These are phyloP conservation scores for Pyralis farinalis DNA, from an alignment of 2,888 invertebrate genomes.

Conservation along the genomic window DNA sequence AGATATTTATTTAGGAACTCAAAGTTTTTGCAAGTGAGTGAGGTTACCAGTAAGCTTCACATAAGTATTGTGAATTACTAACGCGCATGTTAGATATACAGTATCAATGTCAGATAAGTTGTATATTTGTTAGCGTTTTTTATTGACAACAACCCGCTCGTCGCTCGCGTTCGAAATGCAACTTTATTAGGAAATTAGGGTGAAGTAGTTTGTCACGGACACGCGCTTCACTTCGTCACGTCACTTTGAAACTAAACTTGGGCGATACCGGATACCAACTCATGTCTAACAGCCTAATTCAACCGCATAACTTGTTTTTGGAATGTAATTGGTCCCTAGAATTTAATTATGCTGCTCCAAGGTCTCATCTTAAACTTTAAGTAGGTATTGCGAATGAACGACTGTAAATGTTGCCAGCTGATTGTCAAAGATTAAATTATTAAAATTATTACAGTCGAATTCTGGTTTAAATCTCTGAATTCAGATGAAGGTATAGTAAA, in stretches of 20 bases:
- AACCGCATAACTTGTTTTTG: constrained; percentile 2
- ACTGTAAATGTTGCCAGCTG: too few species aligned
- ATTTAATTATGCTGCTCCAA: not conserved
- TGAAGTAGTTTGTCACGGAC: constrained; percentile 20
- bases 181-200: constrained; percentile 16
- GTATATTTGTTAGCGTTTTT: too few species aligned
- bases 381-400: constrained; percentile 12
- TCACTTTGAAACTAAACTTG: constrained; percentile 14
- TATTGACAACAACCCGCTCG: not conserved
- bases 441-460: too few species aligned
- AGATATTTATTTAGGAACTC: too few species aligned
- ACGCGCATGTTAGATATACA: too few species aligned
- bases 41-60: too few species aligned
- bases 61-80: too few species aligned
- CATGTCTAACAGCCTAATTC: constrained; percentile 1
- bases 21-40: too few species aligned
- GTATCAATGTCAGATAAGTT: too few species aligned
- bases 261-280: constrained; percentile 2
- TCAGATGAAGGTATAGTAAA: too few species aligned
- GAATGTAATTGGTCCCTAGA: not conserved
- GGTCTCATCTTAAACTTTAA: constrained; percentile 6
- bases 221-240: constrained; percentile 16
- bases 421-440: too few species aligned
- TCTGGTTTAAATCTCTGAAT: too few species aligned
- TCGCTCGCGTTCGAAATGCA: not conserved